Conservation (phyloP, 2,888 invertebrate genomes). For the Meloe dianella region DNA sequence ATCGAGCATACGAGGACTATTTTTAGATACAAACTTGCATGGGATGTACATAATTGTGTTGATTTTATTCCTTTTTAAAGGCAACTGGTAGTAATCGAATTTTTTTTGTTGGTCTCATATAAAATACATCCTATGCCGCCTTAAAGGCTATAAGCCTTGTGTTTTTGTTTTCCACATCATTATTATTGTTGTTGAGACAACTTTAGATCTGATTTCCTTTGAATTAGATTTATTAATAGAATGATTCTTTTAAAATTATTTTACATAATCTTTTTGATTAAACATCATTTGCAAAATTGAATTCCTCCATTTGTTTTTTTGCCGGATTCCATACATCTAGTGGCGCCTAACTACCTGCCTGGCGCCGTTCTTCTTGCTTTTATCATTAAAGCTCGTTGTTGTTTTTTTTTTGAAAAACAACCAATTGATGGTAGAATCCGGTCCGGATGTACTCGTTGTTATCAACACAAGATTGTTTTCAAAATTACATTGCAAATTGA, state of each 20-base stretch:
- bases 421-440: not conserved
- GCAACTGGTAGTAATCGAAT: conserved; percentile 9
- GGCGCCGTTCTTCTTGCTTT: not conserved
- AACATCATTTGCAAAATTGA: not conserved
- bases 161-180: not conserved
- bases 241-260: not conserved
- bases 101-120: not conserved
- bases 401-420: not conserved
- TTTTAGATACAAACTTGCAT: conserved; percentile 7
- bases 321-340: not conserved
- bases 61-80: conserved; percentile 8
- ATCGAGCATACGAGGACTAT: not conserved
- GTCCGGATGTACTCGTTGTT: not conserved
- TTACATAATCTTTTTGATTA: not conserved
- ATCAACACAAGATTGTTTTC: not conserved
- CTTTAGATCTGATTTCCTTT: not conserved
- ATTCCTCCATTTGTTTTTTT: not conserved
- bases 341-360: conserved; percentile 6
- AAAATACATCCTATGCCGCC: not conserved
- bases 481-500: not conserved
- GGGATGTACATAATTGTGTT: conserved; percentile 10
- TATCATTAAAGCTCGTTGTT: not conserved
- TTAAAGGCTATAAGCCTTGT: not conserved
- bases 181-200: not conserved
- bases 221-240: not conserved